Conservation (phyloP, 2,888 invertebrate genomes). For the Mesodorylaimus sp. region DNA sequence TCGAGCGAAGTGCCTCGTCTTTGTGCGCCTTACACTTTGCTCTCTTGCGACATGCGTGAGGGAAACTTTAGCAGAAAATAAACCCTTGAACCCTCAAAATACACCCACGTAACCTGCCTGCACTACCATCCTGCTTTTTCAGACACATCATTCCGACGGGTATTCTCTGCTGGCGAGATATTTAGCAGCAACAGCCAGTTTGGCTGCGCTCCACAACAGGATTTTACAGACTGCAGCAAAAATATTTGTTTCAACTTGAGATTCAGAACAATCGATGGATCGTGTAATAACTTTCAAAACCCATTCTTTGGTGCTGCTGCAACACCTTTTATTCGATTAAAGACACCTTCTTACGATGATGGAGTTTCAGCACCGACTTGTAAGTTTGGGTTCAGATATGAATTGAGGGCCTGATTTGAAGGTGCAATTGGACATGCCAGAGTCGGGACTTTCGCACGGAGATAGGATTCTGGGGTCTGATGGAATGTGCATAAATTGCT, state of each 20-base stretch:
- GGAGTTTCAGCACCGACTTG: slow-evolving; percentile 25
- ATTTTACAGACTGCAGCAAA: slow-evolving; percentile 19
- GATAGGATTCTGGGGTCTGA: no score
- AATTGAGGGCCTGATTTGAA: background rate
- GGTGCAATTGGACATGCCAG: no score
- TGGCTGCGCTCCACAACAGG: slow-evolving; percentile 22
- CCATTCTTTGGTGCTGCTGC: slow-evolving; percentile 26
- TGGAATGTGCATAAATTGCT: no score
- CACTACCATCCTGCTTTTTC: no score
- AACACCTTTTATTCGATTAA: slow-evolving; percentile 21
- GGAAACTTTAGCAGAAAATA: no score
- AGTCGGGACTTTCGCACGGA: no score
- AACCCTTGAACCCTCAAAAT: no score
- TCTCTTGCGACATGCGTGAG: no score
- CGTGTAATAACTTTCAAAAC: slow-evolving; percentile 25
- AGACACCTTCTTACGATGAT: slow-evolving; percentile 26
- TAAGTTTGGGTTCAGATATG: slow-evolving; percentile 8
- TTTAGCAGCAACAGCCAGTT: slow-evolving; percentile 23
- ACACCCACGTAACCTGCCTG: no score
- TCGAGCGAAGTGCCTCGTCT: no score
- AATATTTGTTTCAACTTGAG: slow-evolving; percentile 25
- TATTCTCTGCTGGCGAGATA: slow-evolving; percentile 24
- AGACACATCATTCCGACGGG: slow-evolving; percentile 16
- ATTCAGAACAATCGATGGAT: slow-evolving; percentile 24
- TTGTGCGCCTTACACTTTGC: no score